Base-by-base conservation (phyloP, 2,888 invertebrate genomes). In the Drosophila atroscutellata region DNA sequence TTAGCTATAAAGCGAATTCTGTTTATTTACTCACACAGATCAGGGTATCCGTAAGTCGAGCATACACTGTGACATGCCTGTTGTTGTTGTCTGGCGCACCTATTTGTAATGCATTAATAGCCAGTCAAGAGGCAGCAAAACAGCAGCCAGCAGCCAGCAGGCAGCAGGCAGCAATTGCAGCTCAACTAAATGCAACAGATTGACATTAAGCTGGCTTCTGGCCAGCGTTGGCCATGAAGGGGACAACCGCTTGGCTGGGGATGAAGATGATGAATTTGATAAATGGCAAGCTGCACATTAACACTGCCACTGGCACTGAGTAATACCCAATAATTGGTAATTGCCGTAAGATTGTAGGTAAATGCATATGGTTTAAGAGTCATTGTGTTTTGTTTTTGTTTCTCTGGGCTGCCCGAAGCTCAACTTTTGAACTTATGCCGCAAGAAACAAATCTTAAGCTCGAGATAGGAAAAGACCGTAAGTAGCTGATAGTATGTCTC, bases 31-130 rank as follows among this genome's bases (percentile, higher is more conserved):
- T 45, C 7, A 3, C 13, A 45, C 20, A 13, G 3, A 13, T 20
- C 3, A 42, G 56, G 28, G 20, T 56, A 32, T 56, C 3, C 20
- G 9, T 2, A 2, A 42, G 30, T 42, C 56, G 9, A 9, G 8
- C 28, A 3, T 5, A 24, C 18, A n/a, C n/a, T 39, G 20, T 39
- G 4, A 6, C n/a, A n/a, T 37, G 39, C 15, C 18, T 67, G 66
- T 55, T 65, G 67, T 39, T 64, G 72, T 76, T 70, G 80, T 83
- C 77, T 84, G 89, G 84, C 89, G 79, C 84, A 89, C 86, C 85
- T 89, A 85, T 89, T 85, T 85, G 89, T 85, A 89, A 86, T 78
- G 88, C 83, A 87, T 85, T 89, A 89, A 86, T 84, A 85, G 80
- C 75, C 63, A 79, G 71, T 61, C 60, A 69, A 72, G 67, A 71